Evolutionary conservation across 1,140 invertebrate genomes (phyloP), one percentile per base, ranked within the genome.

Genomic region (Aphaenogaster ashmeadi): DNA sequence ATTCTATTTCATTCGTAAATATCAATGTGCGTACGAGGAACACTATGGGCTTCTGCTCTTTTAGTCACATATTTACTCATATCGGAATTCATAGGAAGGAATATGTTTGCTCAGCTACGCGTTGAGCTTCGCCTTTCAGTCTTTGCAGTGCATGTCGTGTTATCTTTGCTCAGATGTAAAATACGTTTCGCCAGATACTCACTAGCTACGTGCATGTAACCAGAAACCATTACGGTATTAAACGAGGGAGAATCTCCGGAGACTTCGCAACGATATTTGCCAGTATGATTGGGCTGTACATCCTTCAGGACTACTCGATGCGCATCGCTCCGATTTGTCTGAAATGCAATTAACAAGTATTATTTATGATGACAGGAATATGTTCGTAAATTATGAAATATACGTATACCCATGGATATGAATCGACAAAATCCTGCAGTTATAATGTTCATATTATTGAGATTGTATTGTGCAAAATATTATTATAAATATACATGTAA

Each of bases 191-290:
- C 7, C 3, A 21, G 54, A 84, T 94, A 96, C 96, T 97, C 93
- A 98, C 97, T 96, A 77, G 97, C 97, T 74, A 98, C 97, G 90
- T 97, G 96, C 96, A 98, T 97, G 92, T 96, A 96, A 27, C 96
- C 96, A 3, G 96, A 96, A 6, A 96, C 96, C 60, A 96, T 96
- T 92, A 96, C 94, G 0, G 97, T 98, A 90, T 97, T 96, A 94
- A 98, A 98, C 64, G 96, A 96, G 0, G 97, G 97, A 3, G 96
- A 96, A 92, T 98, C 97, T 0, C 97, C 97, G 0, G 97, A 97
- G 9, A 98, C 97, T 93, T 98, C 97, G 93, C 97, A 98, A n/a
- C 96, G 96, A 92, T 97, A 98, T 90, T 96, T 96, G 9, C 97
- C 97, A 2, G 97, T 96, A 21, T 97, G 95, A 87, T 97, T 96